Evolutionary conservation across 2,113 vertebrate species (phyloP), one percentile per base, ranked within the genome.

Genomic region (Rousettus leschenaultii): DNA sequence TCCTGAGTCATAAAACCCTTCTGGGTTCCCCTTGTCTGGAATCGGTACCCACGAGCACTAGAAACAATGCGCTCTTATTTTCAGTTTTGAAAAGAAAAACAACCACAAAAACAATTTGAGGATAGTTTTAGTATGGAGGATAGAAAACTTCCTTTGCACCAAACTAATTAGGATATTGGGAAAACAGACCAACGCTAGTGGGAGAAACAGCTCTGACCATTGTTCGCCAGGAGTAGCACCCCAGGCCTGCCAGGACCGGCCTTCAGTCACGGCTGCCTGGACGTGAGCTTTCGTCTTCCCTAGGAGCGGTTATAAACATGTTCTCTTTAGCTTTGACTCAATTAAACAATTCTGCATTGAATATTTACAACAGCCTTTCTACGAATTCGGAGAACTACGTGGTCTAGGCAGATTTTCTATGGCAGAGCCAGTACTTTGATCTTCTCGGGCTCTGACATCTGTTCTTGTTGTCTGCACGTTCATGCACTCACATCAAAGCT

Each of bases 1-100:
- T 98, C 91, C 95, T 97, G 97, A 98, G 96, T 93, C 94, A 98
- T 97, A 97, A 98, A 98, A 71, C 0, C 57, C 92, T 97, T 94
- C 92, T 93, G 84, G 53, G 97, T 98, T 98, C 96, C 88, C 91
- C 92, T 94, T 0, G 87, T 95, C 97, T 98, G 97, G 97, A 98
- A 98, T 98, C 95, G 74, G 59, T 94, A 95, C 97, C 95, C 94
- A 91, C 86, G 97, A 97, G 75, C n/a, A 73, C 90, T 96, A 80
- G 75, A 97, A 98, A 98, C 86, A 97, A 96, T 88, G 70, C 93
- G 92, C 78, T 96, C 97, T 97, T 97, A 79, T 98, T 98, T 98
- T 97, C 97, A 95, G 95, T 80, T 98, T 97, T 90, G 79, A 51
- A 95, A 73, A 87, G 95, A 96, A 89, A 97, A 59, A 90, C 83